Base-by-base conservation (phyloP, 1,140 invertebrate species). In the Drosophila bocqueti region DNA sequence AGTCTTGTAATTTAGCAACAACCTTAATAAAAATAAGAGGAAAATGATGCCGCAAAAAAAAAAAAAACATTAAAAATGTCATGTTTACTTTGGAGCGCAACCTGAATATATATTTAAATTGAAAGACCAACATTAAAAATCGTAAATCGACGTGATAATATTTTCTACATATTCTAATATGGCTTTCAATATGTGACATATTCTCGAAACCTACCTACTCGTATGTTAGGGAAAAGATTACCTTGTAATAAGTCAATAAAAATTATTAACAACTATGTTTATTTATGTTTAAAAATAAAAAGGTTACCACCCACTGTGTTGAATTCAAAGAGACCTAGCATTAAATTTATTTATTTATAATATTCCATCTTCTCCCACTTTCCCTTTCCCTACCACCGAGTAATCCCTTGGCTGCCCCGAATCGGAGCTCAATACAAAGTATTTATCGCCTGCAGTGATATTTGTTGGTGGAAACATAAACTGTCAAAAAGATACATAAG, bases 401-500 rank as follows among this genome's bases (percentile, higher is more conserved):
- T 58, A 16, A 34, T 26, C 61, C 38, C 46, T 52, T 52, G 6
- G 13, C 34, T 67, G 26, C 15, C 26, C 46, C 47, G 66, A 24
- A 69, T 68, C 38, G 21, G 21, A 13, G 6, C 18, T 16, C 38
- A 45, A 43, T 34, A 60, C 69, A 50, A 72, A 55, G 54, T 55
- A 59, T 29, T 34, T 72, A 42, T 72, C 66, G 43, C 69, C 45
- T 40, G 54, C 69, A 59, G 43, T 54, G 36, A 72, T 49, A 59
- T 72, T 72, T 18, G 54, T 55, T 55, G 60, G 47, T 69, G 49
- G n/a, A 78, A 55, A 46, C 75, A 79, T 61, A 78, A 74, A 58
- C 68, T 67, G 52, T 67, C 62, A 62, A 75, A 67, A 80, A 42
- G 29, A 52, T 73, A 75, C 58, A 81, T 80, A 60, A 76, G 78